Evolutionary conservation across 2,113 vertebrate species (phyloP).

Genomic region (Serinus canaria): DNA sequence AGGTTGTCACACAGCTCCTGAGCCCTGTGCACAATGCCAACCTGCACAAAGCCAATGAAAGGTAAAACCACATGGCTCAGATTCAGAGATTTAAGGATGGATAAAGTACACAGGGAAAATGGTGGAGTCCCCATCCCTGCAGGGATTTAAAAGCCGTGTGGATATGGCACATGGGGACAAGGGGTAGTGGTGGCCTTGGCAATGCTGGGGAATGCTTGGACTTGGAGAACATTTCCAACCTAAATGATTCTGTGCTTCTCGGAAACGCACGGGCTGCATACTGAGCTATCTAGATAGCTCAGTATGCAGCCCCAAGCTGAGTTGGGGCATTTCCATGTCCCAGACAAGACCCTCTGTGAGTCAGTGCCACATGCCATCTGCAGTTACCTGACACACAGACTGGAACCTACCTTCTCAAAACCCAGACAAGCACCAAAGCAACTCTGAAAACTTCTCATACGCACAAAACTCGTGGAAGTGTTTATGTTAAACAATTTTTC

Average conservation of each 20-base stretch:
- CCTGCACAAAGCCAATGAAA: neutral
- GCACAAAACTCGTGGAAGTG: rapidly evolving
- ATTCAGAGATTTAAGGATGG: neutral
- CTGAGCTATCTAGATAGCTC: neutral
- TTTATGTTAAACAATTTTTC: neutral
- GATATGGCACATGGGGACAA: neutral
- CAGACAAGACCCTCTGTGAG: neutral
- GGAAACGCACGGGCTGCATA: neutral
- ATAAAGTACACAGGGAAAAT: neutral
- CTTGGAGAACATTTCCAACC: neutral
- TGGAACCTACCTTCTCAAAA: neutral
- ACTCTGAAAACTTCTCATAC: neutral
- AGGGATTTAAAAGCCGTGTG: neutral
- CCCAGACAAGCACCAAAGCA: neutral
- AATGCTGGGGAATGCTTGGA: neutral
- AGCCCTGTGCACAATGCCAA: neutral
- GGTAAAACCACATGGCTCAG: neutral
- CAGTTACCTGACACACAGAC: rapidly evolving
- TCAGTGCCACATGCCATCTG: neutral
- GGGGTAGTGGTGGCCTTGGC: neutral
- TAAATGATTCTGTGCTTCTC: neutral
- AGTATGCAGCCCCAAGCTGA: no score
- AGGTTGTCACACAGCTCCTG: neutral
- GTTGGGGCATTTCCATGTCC: rapidly evolving
- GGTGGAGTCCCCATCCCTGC: neutral